Conservation (phyloP, 2,888 invertebrate species). For the Sisyra nigra region DNA sequence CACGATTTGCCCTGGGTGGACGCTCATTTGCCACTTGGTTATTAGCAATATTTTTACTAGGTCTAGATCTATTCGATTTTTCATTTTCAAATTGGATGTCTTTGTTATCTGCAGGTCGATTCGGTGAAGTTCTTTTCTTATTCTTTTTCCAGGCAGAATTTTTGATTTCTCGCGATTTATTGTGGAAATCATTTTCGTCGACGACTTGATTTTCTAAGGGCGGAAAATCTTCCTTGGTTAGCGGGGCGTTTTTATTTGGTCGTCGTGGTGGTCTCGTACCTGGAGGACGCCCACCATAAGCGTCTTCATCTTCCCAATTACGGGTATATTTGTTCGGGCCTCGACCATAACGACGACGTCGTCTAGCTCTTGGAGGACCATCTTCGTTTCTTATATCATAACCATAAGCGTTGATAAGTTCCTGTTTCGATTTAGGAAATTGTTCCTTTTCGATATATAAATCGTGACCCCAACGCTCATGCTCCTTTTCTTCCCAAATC, state of each 20-base stretch:
- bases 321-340: slow-evolving; percentile 85
- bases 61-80: too few species aligned
- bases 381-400: slow-evolving; percentile 92
- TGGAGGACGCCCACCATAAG: slow-evolving; percentile 47
- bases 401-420: slow-evolving; percentile 73
- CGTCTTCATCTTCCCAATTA: slow-evolving; percentile 87
- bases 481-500: slow-evolving; percentile 28
- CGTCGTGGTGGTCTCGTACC: slow-evolving; percentile 18
- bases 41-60: too few species aligned
- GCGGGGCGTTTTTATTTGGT: slow-evolving; percentile 17
- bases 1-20: too few species aligned
- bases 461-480: slow-evolving; percentile 35
- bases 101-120: too few species aligned
- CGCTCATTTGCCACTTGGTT: not conserved
- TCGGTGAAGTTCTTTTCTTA: too few species aligned
- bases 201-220: slow-evolving; percentile 5
- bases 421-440: slow-evolving; percentile 71
- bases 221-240: slow-evolving; percentile 17
- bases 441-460: slow-evolving; percentile 67
- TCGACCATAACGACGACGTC: slow-evolving; percentile 74
- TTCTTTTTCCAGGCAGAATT: too few species aligned
- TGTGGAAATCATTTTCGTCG: too few species aligned
- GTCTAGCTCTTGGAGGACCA: slow-evolving; percentile 72
- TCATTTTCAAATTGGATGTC: too few species aligned
- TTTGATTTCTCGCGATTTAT: too few species aligned